These are phyloP conservation scores for Microcebus lehilahytsara DNA, from an alignment of 2,113 vertebrate species.

Conservation along the genomic window DNA sequence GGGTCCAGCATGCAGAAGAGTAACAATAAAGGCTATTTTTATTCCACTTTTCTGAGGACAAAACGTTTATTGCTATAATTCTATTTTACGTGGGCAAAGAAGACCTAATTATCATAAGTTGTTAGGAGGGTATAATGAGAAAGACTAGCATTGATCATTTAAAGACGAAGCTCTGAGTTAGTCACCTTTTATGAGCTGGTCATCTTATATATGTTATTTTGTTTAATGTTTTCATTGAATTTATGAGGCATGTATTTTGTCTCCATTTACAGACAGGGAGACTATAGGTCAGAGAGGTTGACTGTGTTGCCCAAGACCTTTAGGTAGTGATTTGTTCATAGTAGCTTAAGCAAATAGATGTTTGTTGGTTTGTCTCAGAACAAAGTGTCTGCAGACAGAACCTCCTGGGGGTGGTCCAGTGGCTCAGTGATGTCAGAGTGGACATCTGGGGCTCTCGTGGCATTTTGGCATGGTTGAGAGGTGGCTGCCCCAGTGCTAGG, in stretches of 20 bases:
- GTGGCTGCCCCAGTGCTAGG: background rate
- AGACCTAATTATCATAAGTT: background rate
- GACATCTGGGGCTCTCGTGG: background rate
- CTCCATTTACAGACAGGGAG: background rate
- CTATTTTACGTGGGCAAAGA: background rate
- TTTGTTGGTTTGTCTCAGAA: background rate
- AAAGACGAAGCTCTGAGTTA: background rate
- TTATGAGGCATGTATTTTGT: background rate
- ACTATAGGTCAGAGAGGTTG: background rate
- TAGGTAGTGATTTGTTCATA: background rate
- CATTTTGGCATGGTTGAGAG: background rate
- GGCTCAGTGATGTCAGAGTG: background rate
- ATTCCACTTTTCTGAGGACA: background rate
- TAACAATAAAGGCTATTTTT: constrained; percentile 30
- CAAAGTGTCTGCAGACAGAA: background rate
- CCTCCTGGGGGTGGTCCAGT: background rate
- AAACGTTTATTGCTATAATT: background rate
- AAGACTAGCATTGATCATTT: background rate
- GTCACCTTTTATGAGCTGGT: background rate
- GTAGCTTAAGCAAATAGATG: background rate
- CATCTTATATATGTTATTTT: background rate
- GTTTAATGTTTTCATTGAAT: background rate
- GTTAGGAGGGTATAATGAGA: background rate
- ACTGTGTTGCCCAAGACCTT: background rate
- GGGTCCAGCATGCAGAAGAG: background rate